Base-by-base conservation (phyloP, 2,888 invertebrate species). In the Peribatodes rhomboidaria region DNA sequence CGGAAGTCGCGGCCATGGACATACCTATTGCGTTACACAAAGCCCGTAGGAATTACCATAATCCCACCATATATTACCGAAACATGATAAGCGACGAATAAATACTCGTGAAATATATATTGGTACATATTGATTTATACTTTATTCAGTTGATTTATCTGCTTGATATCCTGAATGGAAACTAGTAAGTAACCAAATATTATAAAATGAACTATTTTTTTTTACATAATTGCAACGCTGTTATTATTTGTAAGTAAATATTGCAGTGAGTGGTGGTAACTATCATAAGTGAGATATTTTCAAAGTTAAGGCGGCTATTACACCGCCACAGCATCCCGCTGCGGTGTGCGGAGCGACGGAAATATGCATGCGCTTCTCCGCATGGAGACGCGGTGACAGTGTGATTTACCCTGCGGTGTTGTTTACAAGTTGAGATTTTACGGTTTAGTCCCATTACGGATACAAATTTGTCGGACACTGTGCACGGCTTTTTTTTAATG, bases 21-120 rank as follows among this genome's bases (percentile, higher is more conserved):
- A 37, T 67, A 68, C 69, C 70, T 68, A 66, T 61, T 44, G 67
- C 65, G 67, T 65, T 69, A 69, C 67, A 69, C 58, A 67, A 70
- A 70, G 67, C 63, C 66, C 69, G 41, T 60, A 39, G 64, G 47
- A 58, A 80, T 81, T 78, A 78, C 66, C 78, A 78, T 79, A 81
- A 81, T 81, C 78, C 66, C 78, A 82, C 81, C 60, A 72, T 82
- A 81, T 79, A 77, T 81, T 74, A 80, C 60, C 60, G 74, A 70
- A 74, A 75, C 77, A 74, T 73, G 77, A 81, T 76, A 81, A 76
- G 77, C 71, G 61, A 76, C 68, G 70, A 69, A 69, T 71, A 66
- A 65, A 63, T 68, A 58, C 49, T 61, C 63, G 47, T 68, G 62
- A 65, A 63, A 69, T 77, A 76, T 75, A 78, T 76, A 75, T 71